phyloP scores from a whole-genome alignment of 1,140 invertebrate genomes.

The Sitodiplosis mosellana region DNA sequence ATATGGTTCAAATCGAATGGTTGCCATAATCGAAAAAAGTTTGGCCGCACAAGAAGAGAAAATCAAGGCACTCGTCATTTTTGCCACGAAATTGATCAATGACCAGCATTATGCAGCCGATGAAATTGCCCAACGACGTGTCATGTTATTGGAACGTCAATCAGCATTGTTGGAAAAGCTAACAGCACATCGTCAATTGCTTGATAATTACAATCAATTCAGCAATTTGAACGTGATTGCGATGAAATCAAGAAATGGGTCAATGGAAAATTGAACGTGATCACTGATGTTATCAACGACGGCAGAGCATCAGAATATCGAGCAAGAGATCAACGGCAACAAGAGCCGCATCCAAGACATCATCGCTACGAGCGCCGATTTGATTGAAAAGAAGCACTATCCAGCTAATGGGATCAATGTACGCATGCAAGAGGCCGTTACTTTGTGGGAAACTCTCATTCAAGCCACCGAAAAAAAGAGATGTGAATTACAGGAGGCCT shows the following conservation, averaged over 20 bases:
- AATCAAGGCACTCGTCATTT: constrained; percentile 95
- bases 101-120: constrained; percentile 95
- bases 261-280: constrained; percentile 96
- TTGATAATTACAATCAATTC: constrained; percentile 86
- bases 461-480: constrained; percentile 87
- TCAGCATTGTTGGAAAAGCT: constrained; percentile 79
- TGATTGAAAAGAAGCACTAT: constrained; percentile 60
- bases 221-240: constrained; percentile 95
- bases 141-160: constrained; percentile 69
- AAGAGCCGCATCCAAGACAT: constrained; percentile 89
- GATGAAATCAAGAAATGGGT: constrained; percentile 99
- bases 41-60: constrained; percentile 96
- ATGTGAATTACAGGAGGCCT: constrained; percentile 74
- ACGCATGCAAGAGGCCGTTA: constrained; percentile 78
- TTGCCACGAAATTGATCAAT: constrained; percentile 91
- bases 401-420: constrained; percentile 59
- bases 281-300: constrained; percentile 95
- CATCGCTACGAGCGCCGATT: constrained; percentile 57
- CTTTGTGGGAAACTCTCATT: constrained; percentile 76
- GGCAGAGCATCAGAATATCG: constrained; percentile 98
- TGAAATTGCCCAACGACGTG: constrained; percentile 82
- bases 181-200: constrained; percentile 49
- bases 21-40: constrained; percentile 97
- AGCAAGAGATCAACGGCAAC: constrained; percentile 85
- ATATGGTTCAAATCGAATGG: too few species aligned